These are phyloP conservation scores for Phragmatobia fuliginosa DNA, from an alignment of 2,888 invertebrate genomes.

Conservation along the genomic window DNA sequence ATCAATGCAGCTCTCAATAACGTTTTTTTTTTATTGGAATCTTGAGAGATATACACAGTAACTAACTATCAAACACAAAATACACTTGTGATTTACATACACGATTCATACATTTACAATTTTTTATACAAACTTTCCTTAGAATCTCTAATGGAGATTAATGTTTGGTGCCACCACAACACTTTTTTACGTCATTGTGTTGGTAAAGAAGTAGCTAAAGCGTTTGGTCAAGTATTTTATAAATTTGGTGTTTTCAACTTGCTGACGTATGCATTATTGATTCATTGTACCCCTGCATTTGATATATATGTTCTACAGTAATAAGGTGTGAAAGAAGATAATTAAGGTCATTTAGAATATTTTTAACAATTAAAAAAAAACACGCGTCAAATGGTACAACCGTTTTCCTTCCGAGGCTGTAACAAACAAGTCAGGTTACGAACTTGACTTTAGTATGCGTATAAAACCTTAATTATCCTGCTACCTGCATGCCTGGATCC, in stretches of 20 bases:
- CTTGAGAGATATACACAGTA: not conserved
- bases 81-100: not conserved
- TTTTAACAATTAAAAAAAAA: conserved; percentile 12
- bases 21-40: not conserved
- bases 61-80: not conserved
- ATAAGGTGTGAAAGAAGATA: conserved; percentile 20
- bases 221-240: conserved; percentile 6
- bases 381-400: not conserved
- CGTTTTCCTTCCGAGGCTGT: conserved; percentile 1
- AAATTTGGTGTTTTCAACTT: conserved; percentile 5
- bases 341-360: conserved; percentile 24
- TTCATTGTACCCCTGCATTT: conserved; percentile 16
- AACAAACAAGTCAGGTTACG: not conserved
- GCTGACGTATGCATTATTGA: conserved; percentile 16
- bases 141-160: not conserved
- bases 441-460: not conserved
- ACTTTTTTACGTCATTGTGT: not conserved
- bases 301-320: conserved; percentile 13
- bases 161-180: not conserved
- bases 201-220: conserved; percentile 9
- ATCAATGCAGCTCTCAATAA: not conserved
- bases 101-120: not conserved
- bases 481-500: conserved; percentile 18
- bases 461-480: conserved; percentile 13
- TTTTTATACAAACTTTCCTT: not conserved